phyloP scores from a whole-genome alignment of 2,797 vertebrate genomes.

The Ibycter americanus region DNA sequence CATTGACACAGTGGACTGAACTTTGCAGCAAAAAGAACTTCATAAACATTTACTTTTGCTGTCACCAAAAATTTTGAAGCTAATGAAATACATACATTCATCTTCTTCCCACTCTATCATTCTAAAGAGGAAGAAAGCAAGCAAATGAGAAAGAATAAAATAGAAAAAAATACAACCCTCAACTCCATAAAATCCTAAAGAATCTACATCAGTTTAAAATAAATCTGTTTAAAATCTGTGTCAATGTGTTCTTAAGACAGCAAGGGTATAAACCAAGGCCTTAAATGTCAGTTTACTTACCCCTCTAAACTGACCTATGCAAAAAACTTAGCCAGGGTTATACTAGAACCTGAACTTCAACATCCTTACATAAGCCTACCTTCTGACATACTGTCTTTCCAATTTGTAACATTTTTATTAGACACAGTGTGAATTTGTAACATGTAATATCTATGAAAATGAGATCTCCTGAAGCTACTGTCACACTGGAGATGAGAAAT shows the following conservation, averaged over 20 bases:
- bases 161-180: background rate
- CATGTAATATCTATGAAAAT: background rate
- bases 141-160: background rate
- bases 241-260: background rate
- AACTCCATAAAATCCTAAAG: background rate
- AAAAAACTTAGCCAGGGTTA: background rate
- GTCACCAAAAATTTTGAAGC: background rate
- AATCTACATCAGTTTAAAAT: background rate
- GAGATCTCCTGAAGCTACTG: background rate
- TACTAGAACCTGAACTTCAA: background rate
- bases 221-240: background rate
- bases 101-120: background rate
- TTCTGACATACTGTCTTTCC: background rate
- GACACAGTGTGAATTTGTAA: background rate
- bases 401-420: background rate
- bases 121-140: background rate
- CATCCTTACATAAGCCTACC: background rate
- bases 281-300: background rate
- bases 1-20: background rate
- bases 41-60: background rate
- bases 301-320: background rate
- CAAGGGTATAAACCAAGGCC: background rate
- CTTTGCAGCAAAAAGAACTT: background rate
- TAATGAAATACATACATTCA: background rate
- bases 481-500: background rate